phyloP scores from a whole-genome alignment of 2,797 vertebrate genomes.

The Sebastes baramenuke region DNA sequence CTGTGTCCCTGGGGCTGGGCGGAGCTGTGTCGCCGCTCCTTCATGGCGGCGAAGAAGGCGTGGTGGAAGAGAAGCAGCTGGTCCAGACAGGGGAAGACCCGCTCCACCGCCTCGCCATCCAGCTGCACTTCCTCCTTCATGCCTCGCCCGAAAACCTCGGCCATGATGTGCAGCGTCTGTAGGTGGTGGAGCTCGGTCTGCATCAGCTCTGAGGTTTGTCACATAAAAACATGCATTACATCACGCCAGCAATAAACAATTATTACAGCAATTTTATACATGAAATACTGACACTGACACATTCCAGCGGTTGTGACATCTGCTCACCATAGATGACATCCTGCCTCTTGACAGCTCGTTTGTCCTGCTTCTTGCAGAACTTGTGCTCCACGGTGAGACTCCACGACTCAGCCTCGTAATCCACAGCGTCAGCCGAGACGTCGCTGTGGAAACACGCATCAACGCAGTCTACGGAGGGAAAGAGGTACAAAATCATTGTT shows the following conservation, averaged over 20 bases:
- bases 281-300: background rate
- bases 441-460: slow-evolving; percentile 85
- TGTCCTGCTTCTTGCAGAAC: slow-evolving; percentile 91
- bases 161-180: slow-evolving; percentile 94
- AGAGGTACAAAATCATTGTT: background rate
- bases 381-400: slow-evolving; percentile 89
- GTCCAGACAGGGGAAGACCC: slow-evolving; percentile 95
- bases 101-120: slow-evolving; percentile 87
- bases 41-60: slow-evolving; percentile 88
- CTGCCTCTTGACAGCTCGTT: slow-evolving; percentile 90
- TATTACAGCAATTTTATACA: background rate
- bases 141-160: slow-evolving; percentile 93
- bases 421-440: slow-evolving; percentile 82
- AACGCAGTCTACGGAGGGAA: slow-evolving; percentile 81
- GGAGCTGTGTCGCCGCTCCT: slow-evolving; percentile 87
- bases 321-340: slow-evolving; percentile 95
- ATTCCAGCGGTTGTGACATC: slow-evolving; percentile 11
- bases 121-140: slow-evolving; percentile 94
- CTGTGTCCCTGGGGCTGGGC: slow-evolving; percentile 77
- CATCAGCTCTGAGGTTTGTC: slow-evolving; percentile 88
- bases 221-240: background rate
- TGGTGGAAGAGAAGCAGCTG: slow-evolving; percentile 90
- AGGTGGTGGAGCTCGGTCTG: slow-evolving; percentile 97
- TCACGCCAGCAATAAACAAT: background rate
- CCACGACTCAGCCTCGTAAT: slow-evolving; percentile 95